Percentiles rank a stretch among this genome's conserved stretches.
Conservation (phyloP, 2,888 invertebrate species). For the Muschampia plurimacula region DNA sequence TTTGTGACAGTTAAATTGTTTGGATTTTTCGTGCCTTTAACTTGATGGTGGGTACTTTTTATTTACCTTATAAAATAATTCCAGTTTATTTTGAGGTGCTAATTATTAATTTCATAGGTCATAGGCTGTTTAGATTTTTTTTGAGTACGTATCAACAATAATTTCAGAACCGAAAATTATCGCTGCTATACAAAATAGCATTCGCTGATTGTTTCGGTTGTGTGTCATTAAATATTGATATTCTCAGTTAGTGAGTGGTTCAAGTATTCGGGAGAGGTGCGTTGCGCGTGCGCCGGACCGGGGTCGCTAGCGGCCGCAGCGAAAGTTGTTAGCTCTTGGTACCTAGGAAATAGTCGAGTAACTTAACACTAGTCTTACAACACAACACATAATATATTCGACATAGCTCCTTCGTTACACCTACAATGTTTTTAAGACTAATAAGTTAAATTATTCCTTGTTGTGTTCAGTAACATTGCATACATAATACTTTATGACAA, state of each 20-base stretch:
- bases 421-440: neutral
- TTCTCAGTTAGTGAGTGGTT: conserved; percentile 37
- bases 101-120: too few relatives aligned
- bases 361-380: conserved; percentile 56
- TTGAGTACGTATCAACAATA: neutral
- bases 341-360: conserved; percentile 67
- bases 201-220: too few relatives aligned
- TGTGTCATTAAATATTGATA: too few relatives aligned
- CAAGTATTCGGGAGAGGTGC: conserved; percentile 43
- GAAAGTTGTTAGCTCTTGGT: conserved; percentile 82
- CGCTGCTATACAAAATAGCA: neutral
- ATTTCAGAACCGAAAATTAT: neutral
- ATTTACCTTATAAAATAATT: conserved; percentile 1
- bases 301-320: conserved; percentile 53
- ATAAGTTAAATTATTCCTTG: neutral
- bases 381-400: conserved; percentile 48
- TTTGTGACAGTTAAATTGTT: conserved; percentile 82
- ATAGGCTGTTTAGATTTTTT: too few relatives aligned
- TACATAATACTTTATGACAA: too few relatives aligned
- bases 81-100: neutral
- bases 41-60: conserved; percentile 72
- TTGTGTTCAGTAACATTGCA: neutral
- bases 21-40: conserved; percentile 78
- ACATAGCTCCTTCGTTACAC: neutral
- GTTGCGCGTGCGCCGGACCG: conserved; percentile 52